Conservation (phyloP, 2,797 vertebrate species). For the Enteromius argenteus region DNA sequence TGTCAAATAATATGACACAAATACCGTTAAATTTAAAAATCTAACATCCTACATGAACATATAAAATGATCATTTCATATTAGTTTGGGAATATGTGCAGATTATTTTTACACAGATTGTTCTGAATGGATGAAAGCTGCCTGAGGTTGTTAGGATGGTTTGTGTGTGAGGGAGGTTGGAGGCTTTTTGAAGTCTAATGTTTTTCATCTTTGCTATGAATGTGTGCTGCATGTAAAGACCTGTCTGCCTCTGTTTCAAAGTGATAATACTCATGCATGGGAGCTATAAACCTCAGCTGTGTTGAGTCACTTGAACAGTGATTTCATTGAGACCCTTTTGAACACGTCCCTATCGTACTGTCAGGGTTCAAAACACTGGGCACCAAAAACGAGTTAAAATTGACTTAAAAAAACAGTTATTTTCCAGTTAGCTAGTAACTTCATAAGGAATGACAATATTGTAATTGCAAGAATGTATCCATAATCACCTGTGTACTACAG, state of each 20-base stretch:
- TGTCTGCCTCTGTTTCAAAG: conserved; percentile 35
- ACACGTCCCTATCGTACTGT: background rate
- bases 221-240: conserved; percentile 48
- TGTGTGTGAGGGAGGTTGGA: conserved; percentile 21
- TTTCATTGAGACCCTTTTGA: background rate
- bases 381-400: background rate
- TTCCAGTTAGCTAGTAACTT: background rate
- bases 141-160: background rate
- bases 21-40: background rate
- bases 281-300: background rate
- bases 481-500: background rate
- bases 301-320: background rate
- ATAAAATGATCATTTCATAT: background rate
- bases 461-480: background rate
- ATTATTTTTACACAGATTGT: background rate
- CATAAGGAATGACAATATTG: background rate
- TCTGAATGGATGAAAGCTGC: conserved; percentile 29
- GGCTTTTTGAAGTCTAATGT: conserved; percentile 47
- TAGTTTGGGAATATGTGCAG: background rate
- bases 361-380: background rate
- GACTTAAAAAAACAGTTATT: background rate
- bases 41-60: background rate
- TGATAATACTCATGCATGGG: conserved; percentile 18
- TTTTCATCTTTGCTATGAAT: conserved; percentile 47
- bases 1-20: background rate